Conservation (phyloP, 2,797 vertebrate genomes). For the Sylvilagus floridanus region DNA sequence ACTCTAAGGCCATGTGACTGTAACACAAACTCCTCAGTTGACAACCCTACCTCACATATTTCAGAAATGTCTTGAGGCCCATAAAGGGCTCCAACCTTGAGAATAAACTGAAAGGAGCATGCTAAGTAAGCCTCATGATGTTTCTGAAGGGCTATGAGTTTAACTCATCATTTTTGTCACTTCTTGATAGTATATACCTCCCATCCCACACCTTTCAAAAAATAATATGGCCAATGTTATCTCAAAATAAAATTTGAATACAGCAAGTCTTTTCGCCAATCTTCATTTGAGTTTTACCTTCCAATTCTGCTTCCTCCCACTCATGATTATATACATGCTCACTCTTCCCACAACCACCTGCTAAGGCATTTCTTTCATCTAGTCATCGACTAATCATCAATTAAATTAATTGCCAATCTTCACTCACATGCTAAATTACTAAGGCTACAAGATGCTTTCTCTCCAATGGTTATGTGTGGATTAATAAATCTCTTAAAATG, state of each 20-base stretch:
- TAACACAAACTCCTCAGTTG: not conserved
- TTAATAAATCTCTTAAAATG: not conserved
- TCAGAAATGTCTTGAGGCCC: not conserved
- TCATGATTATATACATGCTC: not conserved
- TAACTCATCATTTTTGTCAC: not conserved
- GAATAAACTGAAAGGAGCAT: not conserved
- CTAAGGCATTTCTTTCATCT: not conserved
- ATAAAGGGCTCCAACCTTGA: not conserved
- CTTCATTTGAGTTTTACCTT: not conserved
- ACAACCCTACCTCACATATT: not conserved
- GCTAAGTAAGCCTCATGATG: not conserved
- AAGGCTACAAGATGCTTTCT: not conserved
- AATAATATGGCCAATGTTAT: not conserved
- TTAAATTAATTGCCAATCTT: not conserved
- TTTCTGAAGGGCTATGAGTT: constrained; percentile 37
- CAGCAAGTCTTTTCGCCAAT: not conserved
- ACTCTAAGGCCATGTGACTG: not conserved
- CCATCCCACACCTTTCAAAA: not conserved
- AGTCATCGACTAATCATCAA: not conserved
- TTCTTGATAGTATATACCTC: not conserved
- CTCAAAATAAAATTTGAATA: constrained; percentile 19
- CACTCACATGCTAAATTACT: not conserved
- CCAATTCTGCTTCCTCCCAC: not conserved
- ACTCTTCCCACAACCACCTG: not conserved
- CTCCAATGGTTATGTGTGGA: not conserved